Conservation (phyloP, 2,113 vertebrate genomes). For the Rhinolophus ferrumequinum region DNA sequence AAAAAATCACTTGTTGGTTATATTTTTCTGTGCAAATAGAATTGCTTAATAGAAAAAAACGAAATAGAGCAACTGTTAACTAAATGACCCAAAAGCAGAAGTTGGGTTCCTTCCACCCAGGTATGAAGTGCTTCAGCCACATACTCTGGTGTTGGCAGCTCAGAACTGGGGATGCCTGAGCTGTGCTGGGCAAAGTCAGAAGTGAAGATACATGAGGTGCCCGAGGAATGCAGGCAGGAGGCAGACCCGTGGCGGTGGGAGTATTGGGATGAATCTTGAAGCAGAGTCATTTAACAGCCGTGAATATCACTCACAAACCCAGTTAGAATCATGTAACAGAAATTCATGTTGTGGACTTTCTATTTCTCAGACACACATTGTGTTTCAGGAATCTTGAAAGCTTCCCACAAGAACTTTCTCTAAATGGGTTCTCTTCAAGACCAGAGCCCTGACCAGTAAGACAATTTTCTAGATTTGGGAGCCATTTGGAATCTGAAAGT, state of each 20-base stretch:
- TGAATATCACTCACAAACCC: not conserved
- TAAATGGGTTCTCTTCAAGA: slow-evolving; percentile 23
- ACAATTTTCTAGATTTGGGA: slow-evolving; percentile 63
- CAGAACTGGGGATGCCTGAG: not conserved
- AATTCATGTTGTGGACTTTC: not conserved
- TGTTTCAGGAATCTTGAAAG: slow-evolving; percentile 17
- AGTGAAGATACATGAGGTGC: not conserved
- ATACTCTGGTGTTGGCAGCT: not conserved
- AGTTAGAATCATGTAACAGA: not conserved
- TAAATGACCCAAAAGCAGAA: slow-evolving; percentile 61
- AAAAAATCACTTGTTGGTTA: slow-evolving; percentile 15
- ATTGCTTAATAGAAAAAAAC: slow-evolving; percentile 58
- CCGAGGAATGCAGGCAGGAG: not conserved
- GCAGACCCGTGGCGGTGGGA: accelerated
- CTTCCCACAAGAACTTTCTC: not conserved
- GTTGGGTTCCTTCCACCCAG: slow-evolving; percentile 25
- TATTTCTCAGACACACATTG: not conserved
- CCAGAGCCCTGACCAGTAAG: slow-evolving; percentile 45
- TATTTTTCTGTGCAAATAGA: slow-evolving; percentile 55
- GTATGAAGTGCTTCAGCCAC: not conserved
- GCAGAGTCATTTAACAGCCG: not conserved
- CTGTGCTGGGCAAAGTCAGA: not conserved
- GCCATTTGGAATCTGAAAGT: slow-evolving; percentile 77
- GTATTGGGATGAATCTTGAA: not conserved
- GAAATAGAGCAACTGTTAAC: slow-evolving; percentile 52